Evolutionary conservation across 1,140 invertebrate species (phyloP).

Genomic region (Antheraea pernyi): DNA sequence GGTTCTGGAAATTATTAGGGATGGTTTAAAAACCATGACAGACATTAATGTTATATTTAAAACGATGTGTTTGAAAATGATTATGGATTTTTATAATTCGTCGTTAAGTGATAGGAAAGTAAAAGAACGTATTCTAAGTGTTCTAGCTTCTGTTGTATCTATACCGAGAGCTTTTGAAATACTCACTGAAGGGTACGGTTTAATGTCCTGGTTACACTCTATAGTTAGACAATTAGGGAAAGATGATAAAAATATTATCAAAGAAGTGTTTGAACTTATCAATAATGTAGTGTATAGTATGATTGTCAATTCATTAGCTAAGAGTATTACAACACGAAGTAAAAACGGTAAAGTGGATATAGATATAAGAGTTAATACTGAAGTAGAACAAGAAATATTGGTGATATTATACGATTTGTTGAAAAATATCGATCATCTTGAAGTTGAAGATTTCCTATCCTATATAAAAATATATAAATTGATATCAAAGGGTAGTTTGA

Average conservation of each 20-base stretch:
- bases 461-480: slow-evolving; percentile 50
- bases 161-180: slow-evolving; percentile 81
- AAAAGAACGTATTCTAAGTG: slow-evolving; percentile 82
- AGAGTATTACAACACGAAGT: slow-evolving; percentile 36
- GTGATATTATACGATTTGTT: slow-evolving; percentile 46
- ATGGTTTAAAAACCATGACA: slow-evolving; percentile 80
- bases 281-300: slow-evolving; percentile 54
- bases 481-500: slow-evolving; percentile 54
- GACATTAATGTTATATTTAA: slow-evolving; percentile 77
- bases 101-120: slow-evolving; percentile 72
- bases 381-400: slow-evolving; percentile 57
- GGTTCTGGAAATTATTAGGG: slow-evolving; percentile 84
- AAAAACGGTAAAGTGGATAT: slow-evolving; percentile 31
- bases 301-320: slow-evolving; percentile 40
- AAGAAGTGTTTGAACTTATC: slow-evolving; percentile 37
- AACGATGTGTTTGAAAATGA: slow-evolving; percentile 79
- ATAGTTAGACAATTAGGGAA: slow-evolving; percentile 39
- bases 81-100: slow-evolving; percentile 78
- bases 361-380: slow-evolving; percentile 58
- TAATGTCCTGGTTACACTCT: slow-evolving; percentile 81
- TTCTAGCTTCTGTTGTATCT: slow-evolving; percentile 80
- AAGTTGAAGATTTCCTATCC: slow-evolving; percentile 39
- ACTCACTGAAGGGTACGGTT: slow-evolving; percentile 81
- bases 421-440: slow-evolving; percentile 35
- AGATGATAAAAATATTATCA: not conserved